Evolutionary conservation across 1,140 invertebrate species (phyloP).

Genomic region (Neuroterus valhalla): DNA sequence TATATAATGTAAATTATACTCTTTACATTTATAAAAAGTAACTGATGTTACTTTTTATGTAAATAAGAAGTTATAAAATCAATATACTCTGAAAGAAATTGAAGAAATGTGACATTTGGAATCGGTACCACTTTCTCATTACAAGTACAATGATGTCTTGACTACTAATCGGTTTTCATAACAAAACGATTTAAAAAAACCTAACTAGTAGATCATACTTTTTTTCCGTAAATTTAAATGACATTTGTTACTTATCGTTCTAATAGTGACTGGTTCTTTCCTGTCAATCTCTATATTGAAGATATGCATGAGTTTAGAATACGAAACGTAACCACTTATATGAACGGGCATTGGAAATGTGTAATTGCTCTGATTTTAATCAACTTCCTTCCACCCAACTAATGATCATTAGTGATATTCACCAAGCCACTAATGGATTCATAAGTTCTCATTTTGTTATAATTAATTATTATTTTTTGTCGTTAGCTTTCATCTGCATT

Average conservation of each 20-base stretch:
- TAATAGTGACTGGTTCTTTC: background rate
- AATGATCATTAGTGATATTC: constrained; percentile 15
- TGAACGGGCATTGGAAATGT: background rate
- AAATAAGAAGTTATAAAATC: too few species aligned
- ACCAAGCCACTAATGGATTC: background rate
- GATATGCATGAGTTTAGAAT: background rate
- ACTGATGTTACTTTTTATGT: too few species aligned
- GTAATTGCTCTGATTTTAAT: constrained; percentile 24
- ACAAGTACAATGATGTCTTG: too few species aligned
- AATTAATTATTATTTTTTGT: background rate
- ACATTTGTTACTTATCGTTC: constrained; percentile 21
- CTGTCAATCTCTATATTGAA: constrained; percentile 5
- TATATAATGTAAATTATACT: too few species aligned
- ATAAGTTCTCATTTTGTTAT: background rate
- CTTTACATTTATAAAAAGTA: too few species aligned
- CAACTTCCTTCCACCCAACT: constrained; percentile 17
- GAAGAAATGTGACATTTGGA: too few species aligned
- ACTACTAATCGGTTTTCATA: too few species aligned
- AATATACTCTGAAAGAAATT: too few species aligned
- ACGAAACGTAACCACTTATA: constrained; percentile 22
- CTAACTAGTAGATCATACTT: too few species aligned
- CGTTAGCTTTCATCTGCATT: background rate
- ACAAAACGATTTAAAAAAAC: too few species aligned
- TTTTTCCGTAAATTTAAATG: too few species aligned
- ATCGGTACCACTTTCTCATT: too few species aligned